Conservation (phyloP, 2,797 vertebrate genomes). For the Danionella dracula region DNA sequence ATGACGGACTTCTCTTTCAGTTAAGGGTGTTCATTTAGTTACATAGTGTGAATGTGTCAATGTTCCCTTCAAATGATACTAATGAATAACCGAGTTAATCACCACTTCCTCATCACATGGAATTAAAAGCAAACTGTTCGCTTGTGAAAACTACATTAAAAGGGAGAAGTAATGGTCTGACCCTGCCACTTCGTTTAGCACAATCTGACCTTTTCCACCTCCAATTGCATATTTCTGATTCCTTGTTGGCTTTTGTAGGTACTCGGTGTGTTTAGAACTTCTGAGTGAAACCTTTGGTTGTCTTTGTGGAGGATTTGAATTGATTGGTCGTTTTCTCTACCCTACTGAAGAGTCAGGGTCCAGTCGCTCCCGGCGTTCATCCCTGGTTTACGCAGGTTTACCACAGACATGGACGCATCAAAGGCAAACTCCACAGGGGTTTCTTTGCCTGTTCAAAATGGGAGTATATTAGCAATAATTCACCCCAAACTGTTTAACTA, state of each 20-base stretch:
- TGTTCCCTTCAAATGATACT: neutral
- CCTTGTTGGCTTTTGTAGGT: neutral
- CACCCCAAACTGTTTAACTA: too few relatives aligned
- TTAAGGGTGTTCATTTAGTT: too few relatives aligned
- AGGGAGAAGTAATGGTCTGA: neutral
- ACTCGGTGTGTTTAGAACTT: neutral
- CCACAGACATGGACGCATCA: slow-evolving; percentile 73
- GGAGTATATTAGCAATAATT: too few relatives aligned
- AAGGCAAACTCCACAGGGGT: slow-evolving; percentile 78
- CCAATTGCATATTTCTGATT: neutral
- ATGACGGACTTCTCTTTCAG: too few relatives aligned
- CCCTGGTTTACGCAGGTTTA: slow-evolving; percentile 83
- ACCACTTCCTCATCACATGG: neutral
- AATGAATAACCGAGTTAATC: neutral
- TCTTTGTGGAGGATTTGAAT: neutral
- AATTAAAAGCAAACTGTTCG: neutral
- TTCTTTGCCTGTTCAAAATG: slow-evolving; percentile 65
- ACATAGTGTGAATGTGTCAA: too few relatives aligned
- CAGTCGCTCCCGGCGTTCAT: slow-evolving; percentile 78
- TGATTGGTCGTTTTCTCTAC: neutral
- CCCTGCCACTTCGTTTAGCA: neutral
- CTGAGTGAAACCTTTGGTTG: neutral
- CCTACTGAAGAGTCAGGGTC: slow-evolving; percentile 76
- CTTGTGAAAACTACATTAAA: slow-evolving; percentile 2
- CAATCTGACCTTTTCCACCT: neutral